Percentiles rank a stretch among this genome's conserved stretches.
These are phyloP conservation scores for Platalea minor DNA, from an alignment of 2,797 vertebrate genomes.

Conservation along the genomic window DNA sequence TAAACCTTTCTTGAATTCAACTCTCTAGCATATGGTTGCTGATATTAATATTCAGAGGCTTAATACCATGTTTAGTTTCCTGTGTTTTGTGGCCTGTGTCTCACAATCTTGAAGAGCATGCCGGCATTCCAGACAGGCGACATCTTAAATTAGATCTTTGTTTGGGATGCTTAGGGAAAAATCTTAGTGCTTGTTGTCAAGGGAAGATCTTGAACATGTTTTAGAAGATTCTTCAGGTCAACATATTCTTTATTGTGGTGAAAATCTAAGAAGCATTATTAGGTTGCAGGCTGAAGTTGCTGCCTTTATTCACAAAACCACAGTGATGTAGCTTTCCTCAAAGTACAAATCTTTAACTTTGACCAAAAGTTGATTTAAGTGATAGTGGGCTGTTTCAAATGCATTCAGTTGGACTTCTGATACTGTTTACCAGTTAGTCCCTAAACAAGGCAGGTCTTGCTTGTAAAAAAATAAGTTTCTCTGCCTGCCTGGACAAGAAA, in stretches of 20 bases:
- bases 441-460: not conserved
- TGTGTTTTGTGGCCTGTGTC: not conserved
- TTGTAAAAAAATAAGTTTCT: slow-evolving; percentile 5
- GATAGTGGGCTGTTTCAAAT: not conserved
- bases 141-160: slow-evolving; percentile 56
- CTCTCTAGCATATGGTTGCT: not conserved
- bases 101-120: not conserved
- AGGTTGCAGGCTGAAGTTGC: not conserved
- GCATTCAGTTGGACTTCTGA: not conserved
- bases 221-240: not conserved
- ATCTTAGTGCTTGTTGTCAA: not conserved
- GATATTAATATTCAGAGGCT: not conserved
- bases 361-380: not conserved
- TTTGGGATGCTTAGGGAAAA: slow-evolving; percentile 24
- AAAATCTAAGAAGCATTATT: not conserved
- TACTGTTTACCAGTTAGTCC: not conserved
- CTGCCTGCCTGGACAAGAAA: slow-evolving; percentile 31
- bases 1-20: not conserved
- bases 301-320: not conserved
- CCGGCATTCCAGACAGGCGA: slow-evolving; percentile 35
- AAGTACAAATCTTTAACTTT: not conserved
- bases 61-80: slow-evolving; percentile 14
- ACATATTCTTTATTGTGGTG: slow-evolving; percentile 29
- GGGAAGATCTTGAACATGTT: not conserved
- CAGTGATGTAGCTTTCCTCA: not conserved